Evolutionary conservation across 2,113 vertebrate species (phyloP).

Genomic region (Neolamprologus tretocephalus): DNA sequence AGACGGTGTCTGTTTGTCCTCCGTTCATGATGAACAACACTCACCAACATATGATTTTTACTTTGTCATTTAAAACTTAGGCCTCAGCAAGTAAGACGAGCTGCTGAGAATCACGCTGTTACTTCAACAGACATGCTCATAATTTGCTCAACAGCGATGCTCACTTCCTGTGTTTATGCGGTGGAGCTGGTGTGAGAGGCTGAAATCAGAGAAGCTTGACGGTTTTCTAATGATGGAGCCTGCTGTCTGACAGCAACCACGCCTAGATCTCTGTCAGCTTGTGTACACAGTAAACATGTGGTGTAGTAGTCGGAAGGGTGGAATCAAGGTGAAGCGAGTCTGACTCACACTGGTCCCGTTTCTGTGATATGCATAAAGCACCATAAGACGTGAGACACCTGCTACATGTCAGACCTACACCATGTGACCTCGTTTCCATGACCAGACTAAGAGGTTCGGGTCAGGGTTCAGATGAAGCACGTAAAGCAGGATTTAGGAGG

Average conservation of each 20-base stretch:
- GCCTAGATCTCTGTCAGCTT: conserved; percentile 17
- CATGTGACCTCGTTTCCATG: not conserved
- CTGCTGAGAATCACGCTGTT: not conserved
- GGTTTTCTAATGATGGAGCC: conserved; percentile 8
- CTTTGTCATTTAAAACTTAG: fast-evolving
- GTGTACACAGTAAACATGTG: conserved; percentile 50
- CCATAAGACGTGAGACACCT: not conserved
- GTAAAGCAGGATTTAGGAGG: not conserved
- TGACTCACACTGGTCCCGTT: not conserved
- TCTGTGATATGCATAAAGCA: not conserved
- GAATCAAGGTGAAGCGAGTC: conserved; percentile 32
- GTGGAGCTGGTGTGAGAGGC: not conserved
- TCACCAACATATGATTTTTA: not conserved
- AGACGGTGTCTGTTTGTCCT: not conserved
- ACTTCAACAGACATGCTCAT: not conserved
- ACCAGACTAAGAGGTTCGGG: fast-evolving
- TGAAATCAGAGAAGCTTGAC: not conserved
- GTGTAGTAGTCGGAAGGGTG: not conserved
- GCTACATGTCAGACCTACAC: not conserved
- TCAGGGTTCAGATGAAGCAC: not conserved
- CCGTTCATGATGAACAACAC: not conserved
- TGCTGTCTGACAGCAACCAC: not conserved
- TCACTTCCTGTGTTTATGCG: not conserved
- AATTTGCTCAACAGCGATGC: not conserved
- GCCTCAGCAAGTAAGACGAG: not conserved